phyloP scores from a whole-genome alignment of 2,113 vertebrate genomes.

The Heloderma charlesbogerti region DNA sequence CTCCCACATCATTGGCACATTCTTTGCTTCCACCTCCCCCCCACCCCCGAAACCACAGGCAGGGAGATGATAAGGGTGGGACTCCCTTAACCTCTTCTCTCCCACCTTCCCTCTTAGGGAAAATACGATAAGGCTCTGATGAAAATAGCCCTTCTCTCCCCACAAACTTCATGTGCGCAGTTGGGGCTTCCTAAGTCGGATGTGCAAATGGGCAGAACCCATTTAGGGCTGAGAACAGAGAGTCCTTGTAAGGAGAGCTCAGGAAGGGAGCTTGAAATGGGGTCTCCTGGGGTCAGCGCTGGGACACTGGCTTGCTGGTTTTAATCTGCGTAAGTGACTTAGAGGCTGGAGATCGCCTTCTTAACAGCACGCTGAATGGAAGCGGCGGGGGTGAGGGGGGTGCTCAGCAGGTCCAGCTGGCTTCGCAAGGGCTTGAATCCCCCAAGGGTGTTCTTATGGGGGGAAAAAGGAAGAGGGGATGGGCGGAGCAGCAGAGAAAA shows the following conservation, averaged over 20 bases:
- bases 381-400: neutral
- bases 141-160: neutral
- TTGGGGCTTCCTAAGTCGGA: neutral
- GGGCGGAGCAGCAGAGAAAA: too few relatives aligned
- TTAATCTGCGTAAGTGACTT: slow-evolving; percentile 76
- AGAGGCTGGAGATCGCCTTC: slow-evolving; percentile 66
- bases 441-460: neutral
- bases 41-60: fast-evolving
- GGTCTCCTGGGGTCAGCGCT: slow-evolving; percentile 75
- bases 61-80: fast-evolving
- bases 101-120: neutral
- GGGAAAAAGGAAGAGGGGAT: neutral
- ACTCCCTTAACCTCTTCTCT: fast-evolving
- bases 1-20: neutral
- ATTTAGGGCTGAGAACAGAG: slow-evolving; percentile 48
- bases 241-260: slow-evolving; percentile 31
- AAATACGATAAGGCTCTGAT: neutral
- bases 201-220: neutral
- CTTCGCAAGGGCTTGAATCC: neutral
- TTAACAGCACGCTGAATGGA: slow-evolving; percentile 30
- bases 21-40: fast-evolving
- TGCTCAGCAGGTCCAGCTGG: neutral
- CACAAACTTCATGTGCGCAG: neutral
- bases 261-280: slow-evolving; percentile 27
- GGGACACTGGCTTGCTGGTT: slow-evolving; percentile 71